phyloP scores from a whole-genome alignment of 53 echinoderm and acorn worm species.

The Actinopyga echinites region DNA sequence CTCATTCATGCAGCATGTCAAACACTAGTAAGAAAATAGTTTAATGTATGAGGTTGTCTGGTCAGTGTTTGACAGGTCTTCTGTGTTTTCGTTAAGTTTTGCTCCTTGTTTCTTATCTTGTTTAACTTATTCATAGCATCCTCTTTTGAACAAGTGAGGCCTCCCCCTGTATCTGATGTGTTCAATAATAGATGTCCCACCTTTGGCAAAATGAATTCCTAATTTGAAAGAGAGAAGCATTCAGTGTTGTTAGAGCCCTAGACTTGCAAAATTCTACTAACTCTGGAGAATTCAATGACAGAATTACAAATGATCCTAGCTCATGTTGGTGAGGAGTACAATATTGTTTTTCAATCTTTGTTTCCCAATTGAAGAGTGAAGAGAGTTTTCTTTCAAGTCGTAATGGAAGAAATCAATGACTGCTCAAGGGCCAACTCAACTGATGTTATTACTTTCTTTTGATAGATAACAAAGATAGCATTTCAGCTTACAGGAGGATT shows the following conservation, averaged over 20 bases:
- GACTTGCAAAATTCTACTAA: conserved; percentile 13
- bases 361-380: conserved; percentile 2
- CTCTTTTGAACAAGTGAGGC: conserved; percentile 10
- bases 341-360: conserved; percentile 22
- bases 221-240: conserved; percentile 20
- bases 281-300: conserved; percentile 13
- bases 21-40: too few species aligned
- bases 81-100: background rate
- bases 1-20: too few species aligned
- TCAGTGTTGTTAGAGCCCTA: background rate
- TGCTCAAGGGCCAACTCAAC: conserved; percentile 29
- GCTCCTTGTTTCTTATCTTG: background rate
- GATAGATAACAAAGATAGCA: conserved; percentile 4
- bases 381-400: conserved; percentile 11
- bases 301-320: conserved; percentile 6
- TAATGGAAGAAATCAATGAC: conserved; percentile 36
- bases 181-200: conserved; percentile 36
- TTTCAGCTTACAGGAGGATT: conserved; percentile 30
- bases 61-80: background rate
- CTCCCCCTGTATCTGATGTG: conserved; percentile 26
- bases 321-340: background rate
- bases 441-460: conserved; percentile 22
- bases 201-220: conserved; percentile 36
- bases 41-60: too few species aligned
- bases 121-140: conserved; percentile 14